Conservation (phyloP, 2,888 invertebrate species). For the Linnaemya vulpina region DNA sequence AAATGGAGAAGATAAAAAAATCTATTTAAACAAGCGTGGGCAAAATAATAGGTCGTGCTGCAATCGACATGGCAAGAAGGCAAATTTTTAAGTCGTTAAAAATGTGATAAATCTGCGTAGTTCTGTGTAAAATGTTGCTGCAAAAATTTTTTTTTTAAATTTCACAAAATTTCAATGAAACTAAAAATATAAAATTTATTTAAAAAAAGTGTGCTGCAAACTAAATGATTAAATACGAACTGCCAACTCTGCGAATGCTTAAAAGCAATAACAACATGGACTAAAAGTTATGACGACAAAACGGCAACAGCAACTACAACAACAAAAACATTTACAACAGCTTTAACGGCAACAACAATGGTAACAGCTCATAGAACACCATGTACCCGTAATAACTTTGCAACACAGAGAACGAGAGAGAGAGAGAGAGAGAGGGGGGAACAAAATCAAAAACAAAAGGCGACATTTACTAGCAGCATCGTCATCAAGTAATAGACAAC, state of each 20-base stretch:
- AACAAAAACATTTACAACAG: slow-evolving; percentile 30
- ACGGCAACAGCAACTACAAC: slow-evolving; percentile 59
- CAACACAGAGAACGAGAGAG: neutral
- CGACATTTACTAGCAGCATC: slow-evolving; percentile 66
- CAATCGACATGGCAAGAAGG: no score
- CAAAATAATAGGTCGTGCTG: no score
- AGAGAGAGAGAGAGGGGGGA: no score
- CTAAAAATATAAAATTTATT: no score
- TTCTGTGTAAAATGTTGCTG: no score
- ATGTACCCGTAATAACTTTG: slow-evolving; percentile 64
- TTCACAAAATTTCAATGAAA: no score
- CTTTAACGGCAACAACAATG: slow-evolving; percentile 50
- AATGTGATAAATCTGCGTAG: no score
- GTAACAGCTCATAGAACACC: slow-evolving; percentile 60
- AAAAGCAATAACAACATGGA: neutral
- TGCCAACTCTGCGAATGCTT: neutral
- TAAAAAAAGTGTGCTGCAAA: neutral
- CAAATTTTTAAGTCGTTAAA: no score
- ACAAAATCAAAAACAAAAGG: slow-evolving; percentile 49
- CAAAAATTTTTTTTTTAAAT: no score
- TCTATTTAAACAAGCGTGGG: no score
- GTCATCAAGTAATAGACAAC: slow-evolving; percentile 57
- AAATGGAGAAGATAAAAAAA: no score
- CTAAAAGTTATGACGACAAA: slow-evolving; percentile 65
- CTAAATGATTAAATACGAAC: neutral